Evolutionary conservation across 1,140 invertebrate genomes (phyloP), one percentile per base, ranked within the genome.

Genomic region (Macrosteles quadrilineatus): DNA sequence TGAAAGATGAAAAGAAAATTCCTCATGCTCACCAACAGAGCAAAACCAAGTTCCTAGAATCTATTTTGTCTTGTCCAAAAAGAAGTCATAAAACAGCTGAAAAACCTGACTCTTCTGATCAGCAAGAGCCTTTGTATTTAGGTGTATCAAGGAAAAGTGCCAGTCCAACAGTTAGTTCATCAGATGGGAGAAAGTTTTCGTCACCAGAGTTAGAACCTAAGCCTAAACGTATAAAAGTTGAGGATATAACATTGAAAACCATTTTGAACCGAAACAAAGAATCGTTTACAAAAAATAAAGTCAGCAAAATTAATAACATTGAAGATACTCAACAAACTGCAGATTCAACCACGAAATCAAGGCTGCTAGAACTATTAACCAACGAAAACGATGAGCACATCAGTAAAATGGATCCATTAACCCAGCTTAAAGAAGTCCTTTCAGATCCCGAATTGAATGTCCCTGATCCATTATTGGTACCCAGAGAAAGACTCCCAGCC

Each of bases 381-480:
- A 73, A 79, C 59, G 81, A 81, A 64, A 82, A 84, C 59, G 86
- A 40, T 25, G 32, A 43, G 23, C 32, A 66, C 45, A 43, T 43
- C 32, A 66, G 21, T 25, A 66, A 66, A 25, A 19, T 80, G 27
- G 87, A 88, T 77, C 88, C 91, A 0, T 77, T 91, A 6, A 87
- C 86, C 59, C 91, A 94, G 76, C 81, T 93, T 0, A 86, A 89
- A 72, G 84, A 89, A 76, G 78, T 93, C n/a, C 84, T 91, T 19
- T 83, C 84, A 43, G 88, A 87, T 72, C 83, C 87, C 0, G 86
- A 87, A 45, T 85, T 90, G 74, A 85, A 88, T 73, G 86, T 94
- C 75, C 91, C 91, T 12, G 91, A 94, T 84, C 91, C 91, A 12
- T 81, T 94, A 66, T 77, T 93, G 63, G 87, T 94, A 50, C 92